Evolutionary conservation across 2,888 invertebrate genomes (phyloP).

Genomic region (Drosophila villosipedis): DNA sequence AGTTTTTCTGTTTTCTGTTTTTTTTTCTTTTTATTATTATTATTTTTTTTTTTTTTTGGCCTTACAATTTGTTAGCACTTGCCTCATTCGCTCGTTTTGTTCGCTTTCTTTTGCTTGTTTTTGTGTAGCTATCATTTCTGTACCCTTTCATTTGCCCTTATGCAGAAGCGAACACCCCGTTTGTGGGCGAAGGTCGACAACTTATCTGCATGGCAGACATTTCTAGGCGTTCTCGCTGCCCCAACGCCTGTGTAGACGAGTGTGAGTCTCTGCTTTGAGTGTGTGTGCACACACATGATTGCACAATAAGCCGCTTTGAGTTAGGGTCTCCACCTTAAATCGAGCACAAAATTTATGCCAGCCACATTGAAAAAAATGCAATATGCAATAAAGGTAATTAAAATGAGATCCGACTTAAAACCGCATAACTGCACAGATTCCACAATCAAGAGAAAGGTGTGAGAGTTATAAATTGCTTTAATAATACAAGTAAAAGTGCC

Average conservation of each 20-base stretch:
- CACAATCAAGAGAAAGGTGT: neutral
- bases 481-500: neutral
- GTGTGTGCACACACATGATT: conserved; percentile 70
- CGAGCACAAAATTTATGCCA: conserved; percentile 69
- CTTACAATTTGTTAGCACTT: conserved; percentile 60
- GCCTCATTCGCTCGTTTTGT: conserved; percentile 50
- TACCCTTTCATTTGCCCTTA: conserved; percentile 9
- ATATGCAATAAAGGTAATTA: conserved; percentile 44
- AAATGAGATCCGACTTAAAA: conserved; percentile 18
- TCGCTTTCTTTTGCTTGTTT: conserved; percentile 29
- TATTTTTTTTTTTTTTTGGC: conserved; percentile 14
- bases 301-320: conserved; percentile 72
- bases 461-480: neutral
- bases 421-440: neutral
- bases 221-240: conserved; percentile 52
- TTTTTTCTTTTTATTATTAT: neutral
- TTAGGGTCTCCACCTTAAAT: conserved; percentile 51
- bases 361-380: conserved; percentile 32
- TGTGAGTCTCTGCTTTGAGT: conserved; percentile 25
- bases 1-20: conserved; percentile 5
- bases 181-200: conserved; percentile 80
- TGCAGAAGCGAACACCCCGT: conserved; percentile 5
- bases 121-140: conserved; percentile 17
- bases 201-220: conserved; percentile 69
- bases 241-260: conserved; percentile 16